Percentiles rank a stretch among this genome's conserved stretches.
Conservation (phyloP, 53 echinoderm and acorn worm genomes). For the Patiria pectinifera region DNA sequence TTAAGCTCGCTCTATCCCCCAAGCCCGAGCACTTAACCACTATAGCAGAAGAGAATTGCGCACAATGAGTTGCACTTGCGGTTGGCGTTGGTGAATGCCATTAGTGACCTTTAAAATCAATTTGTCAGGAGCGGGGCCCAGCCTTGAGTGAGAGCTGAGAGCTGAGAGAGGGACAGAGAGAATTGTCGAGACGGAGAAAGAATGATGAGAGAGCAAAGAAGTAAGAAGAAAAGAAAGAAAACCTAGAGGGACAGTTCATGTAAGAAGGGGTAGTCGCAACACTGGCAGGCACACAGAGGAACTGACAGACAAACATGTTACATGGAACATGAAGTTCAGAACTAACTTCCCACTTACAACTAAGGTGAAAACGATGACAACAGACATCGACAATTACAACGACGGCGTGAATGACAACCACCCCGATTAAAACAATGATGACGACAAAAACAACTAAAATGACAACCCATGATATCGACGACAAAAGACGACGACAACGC, state of each 20-base stretch:
- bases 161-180: not conserved
- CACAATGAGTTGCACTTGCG: conserved; percentile 46
- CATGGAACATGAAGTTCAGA: too few species aligned
- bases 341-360: not conserved
- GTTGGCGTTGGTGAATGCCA: conserved; percentile 47
- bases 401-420: too few species aligned
- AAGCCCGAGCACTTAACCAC: conserved; percentile 17
- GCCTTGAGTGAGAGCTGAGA: not conserved
- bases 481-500: not conserved
- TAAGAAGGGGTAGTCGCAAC: not conserved
- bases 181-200: not conserved
- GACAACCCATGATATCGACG: not conserved
- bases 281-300: not conserved
- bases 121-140: conserved; percentile 9
- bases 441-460: not conserved
- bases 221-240: not conserved
- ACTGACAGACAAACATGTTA: not conserved
- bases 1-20: conserved; percentile 4
- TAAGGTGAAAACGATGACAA: not conserved
- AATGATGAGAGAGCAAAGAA: not conserved
- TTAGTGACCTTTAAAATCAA: conserved; percentile 64
- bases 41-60: not conserved
- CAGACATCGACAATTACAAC: not conserved
- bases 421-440: not conserved
- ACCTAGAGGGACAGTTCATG: not conserved